Evolutionary conservation across 2,113 vertebrate species (phyloP).

Genomic region (Apteryx owenii): DNA sequence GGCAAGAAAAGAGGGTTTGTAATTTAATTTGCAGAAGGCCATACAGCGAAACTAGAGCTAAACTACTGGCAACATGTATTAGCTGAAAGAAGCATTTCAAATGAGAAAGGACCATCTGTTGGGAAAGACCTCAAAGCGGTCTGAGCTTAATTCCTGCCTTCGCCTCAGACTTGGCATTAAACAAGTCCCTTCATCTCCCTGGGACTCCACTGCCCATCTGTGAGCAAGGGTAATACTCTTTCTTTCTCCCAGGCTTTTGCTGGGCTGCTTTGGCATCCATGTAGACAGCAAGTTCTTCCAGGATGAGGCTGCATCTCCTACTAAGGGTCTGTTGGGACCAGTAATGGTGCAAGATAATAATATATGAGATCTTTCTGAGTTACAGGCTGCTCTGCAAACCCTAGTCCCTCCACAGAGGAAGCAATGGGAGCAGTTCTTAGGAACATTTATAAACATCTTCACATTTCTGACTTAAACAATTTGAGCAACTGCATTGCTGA

Average conservation of each 20-base stretch:
- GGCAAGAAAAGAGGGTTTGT: conserved; percentile 47
- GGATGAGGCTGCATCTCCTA: not conserved
- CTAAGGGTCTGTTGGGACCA: fast-evolving
- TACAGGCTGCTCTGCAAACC: not conserved
- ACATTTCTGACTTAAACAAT: not conserved
- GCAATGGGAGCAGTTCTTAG: not conserved
- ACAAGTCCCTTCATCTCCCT: not conserved
- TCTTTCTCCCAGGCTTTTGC: not conserved
- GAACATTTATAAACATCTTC: not conserved
- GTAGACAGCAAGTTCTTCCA: fast-evolving
- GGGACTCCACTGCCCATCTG: not conserved
- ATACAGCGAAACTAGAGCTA: conserved; percentile 2
- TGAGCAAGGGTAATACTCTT: not conserved
- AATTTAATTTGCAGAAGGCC: conserved; percentile 40
- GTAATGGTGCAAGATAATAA: not conserved
- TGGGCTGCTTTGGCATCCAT: no score
- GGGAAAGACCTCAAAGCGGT: fast-evolving
- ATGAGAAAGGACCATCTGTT: not conserved
- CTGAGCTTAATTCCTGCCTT: not conserved
- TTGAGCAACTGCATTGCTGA: fast-evolving
- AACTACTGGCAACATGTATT: not conserved
- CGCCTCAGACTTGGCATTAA: not conserved
- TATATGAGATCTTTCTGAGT: not conserved
- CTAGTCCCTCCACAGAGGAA: not conserved
- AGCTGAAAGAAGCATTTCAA: not conserved